phyloP scores from a whole-genome alignment of 2,113 vertebrate species.

The Poecile atricapillus region DNA sequence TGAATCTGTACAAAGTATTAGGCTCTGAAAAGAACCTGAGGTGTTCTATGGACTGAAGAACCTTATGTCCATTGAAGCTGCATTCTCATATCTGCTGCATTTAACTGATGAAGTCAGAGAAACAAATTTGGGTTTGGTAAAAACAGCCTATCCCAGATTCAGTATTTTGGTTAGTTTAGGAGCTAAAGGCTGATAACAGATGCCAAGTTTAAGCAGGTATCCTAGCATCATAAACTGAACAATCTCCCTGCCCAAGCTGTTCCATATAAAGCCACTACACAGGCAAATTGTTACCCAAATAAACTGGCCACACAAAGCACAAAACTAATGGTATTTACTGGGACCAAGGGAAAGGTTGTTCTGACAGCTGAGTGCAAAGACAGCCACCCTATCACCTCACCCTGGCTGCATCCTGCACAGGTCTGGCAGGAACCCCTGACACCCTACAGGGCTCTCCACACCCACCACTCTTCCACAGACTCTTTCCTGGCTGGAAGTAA shows the following conservation, averaged over 20 bases:
- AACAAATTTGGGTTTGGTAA: neutral
- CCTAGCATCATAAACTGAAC: neutral
- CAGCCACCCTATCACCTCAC: neutral
- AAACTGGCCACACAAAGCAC: neutral
- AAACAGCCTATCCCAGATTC: neutral
- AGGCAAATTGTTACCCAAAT: neutral
- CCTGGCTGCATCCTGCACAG: neutral
- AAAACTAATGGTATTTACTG: neutral
- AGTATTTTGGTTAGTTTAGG: neutral
- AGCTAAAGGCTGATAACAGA: neutral
- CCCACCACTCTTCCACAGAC: neutral
- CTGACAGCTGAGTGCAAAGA: neutral
- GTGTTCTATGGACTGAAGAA: neutral
- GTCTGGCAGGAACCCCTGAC: accelerated
- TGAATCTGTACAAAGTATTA: neutral
- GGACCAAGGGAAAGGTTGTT: neutral
- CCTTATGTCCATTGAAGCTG: neutral
- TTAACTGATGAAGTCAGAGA: neutral
- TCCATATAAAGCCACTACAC: neutral
- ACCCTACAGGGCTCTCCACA: neutral
- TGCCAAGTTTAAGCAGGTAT: neutral
- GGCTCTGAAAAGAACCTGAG: neutral
- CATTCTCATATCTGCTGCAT: neutral
- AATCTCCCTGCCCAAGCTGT: neutral
- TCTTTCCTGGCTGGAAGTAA: neutral